Base-by-base conservation (phyloP, 2,888 invertebrate genomes). In the Copidosoma aretas region DNA sequence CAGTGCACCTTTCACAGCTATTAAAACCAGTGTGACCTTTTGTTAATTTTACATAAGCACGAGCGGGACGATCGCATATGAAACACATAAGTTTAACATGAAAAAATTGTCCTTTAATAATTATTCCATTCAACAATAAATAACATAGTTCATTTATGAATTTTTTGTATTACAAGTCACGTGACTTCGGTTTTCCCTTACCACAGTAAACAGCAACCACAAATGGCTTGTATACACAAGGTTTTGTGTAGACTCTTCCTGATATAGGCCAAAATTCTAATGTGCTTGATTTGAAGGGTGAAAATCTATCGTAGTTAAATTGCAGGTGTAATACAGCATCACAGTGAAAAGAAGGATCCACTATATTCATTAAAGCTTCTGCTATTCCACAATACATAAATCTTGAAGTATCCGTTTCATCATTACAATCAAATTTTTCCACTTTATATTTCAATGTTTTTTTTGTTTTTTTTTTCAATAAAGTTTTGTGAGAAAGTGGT, bases 161-260 rank as follows among this genome's bases (percentile, higher is more conserved):
- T 52, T 52, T 22, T n/a, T 51, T 1, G 10, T 25, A 21, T 32
- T 52, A 52, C 10, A 15, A 3, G n/a, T 51, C 52, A 32, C 32
- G 17, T 5, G n/a, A 19, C 1, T 17, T 21, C 1, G 61, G 52
- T 39, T 61, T 52, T 12, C 61, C 61, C 17, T 21, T 21, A 14
- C 61, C 52, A 32, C 25, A 61, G 8, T 21, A 39, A 0, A 52
- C 39, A n/a, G 51, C 19, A 17, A 61, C 19, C 14, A 21, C 10
- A 62, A 75, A 75, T 24, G 73, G 74, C 70, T 72, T 39, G 51
- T 74, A 73, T 5, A 73, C 56, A 61, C 73, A 67, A 12, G 53
- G 41, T 10, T 70, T n/a, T 58, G 46, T 64, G 60, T 61, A 68
- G 24, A 74, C 53, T 52, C 69, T 73, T 24, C 71, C 67, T 25